A percentile compares a stretch with the other conserved stretches of the same genome.
Conservation (phyloP, 1,140 invertebrate genomes). For the Plutomurus gul region DNA sequence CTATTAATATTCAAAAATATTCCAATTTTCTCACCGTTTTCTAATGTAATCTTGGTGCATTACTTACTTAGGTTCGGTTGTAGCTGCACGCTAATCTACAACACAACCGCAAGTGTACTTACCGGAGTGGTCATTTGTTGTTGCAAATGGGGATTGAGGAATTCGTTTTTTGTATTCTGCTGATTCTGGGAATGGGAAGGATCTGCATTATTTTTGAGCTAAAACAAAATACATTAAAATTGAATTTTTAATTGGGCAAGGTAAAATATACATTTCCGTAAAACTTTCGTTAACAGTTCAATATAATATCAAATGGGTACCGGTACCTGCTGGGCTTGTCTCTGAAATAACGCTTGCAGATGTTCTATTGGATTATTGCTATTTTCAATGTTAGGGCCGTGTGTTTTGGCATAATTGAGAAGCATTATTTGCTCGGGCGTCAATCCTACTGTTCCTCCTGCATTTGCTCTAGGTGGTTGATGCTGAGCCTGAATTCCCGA, state of each 20-base stretch:
- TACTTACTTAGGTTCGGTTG: no score
- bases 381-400: conserved; percentile 37
- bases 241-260: no score
- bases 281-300: no score
- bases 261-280: no score
- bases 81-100: neutral
- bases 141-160: neutral
- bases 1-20: neutral
- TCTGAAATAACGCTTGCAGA: conserved; percentile 45
- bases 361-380: conserved; percentile 47
- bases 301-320: neutral
- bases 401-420: conserved; percentile 47
- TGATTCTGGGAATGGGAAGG: neutral
- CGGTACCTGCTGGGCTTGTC: conserved; percentile 41
- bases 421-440: conserved; percentile 51
- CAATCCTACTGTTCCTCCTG: conserved; percentile 5
- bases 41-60: no score
- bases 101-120: neutral
- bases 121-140: conserved; percentile 2
- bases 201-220: neutral
- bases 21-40: no score
- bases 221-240: neutral
- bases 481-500: neutral
- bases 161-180: neutral
- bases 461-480: neutral